Base-by-base conservation (phyloP, 2,797 vertebrate genomes). In the Coendou prehensilis region DNA sequence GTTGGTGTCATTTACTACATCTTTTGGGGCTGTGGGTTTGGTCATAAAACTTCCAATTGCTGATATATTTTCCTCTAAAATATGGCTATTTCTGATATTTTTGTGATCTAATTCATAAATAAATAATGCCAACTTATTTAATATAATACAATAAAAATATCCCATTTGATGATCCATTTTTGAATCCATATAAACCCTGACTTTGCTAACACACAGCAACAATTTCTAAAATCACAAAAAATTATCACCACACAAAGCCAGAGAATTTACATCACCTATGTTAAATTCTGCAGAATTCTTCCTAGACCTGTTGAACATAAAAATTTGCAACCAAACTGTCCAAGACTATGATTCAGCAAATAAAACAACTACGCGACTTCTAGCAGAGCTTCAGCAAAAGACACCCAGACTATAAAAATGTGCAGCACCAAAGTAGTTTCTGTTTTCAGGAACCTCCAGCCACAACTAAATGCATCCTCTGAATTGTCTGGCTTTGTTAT, bases 211-310 rank as follows among this genome's bases (percentile, higher is more conserved):
- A 57, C 11, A 92, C 56, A 45, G 69, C 73, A 90, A 95, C 69
- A 54, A 57, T 84, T 96, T 96, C 50, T 89, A 96, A 97, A 96
- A 41, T 84, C 95, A 26, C 76, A 90, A 82, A 84, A 93, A 97
- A 71, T 23, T n/a, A 93, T 63, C 69, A 28, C n/a, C 56, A 33
- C 0, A 33, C n/a, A 64, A 63, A 89, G 94, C 26, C 47, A 67
- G 57, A 92, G 37, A 87, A 75, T 26, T 47, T 20, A 1, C 0
- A 6, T 47, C 45, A 63, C 71, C 61, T 26, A 3, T 18, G 71
- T 90, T 88, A 63, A 57, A 83, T 28, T 26, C 57, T 67, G 63
- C 45, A 87, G 79, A 57, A 1, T 8, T 76, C 56, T 89, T 88
- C 69, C 45, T 82, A 64, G 90, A 76, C 13, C 41, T 18, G 4